phyloP scores from a whole-genome alignment of 2,797 vertebrate genomes.

The Gymnodraco acuticeps region DNA sequence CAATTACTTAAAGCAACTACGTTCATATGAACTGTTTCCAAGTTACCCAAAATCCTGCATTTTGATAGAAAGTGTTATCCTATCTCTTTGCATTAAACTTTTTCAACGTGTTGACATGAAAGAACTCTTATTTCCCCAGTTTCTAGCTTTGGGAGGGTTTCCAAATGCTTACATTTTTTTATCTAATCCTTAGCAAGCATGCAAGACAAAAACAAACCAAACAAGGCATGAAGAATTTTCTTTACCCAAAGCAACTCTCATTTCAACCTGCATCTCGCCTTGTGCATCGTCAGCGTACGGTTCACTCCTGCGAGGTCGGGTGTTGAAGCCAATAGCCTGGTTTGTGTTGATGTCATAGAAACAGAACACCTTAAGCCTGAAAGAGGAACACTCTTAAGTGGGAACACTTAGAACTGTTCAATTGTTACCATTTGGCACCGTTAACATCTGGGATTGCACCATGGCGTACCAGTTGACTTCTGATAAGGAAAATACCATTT shows the following conservation, averaged over 20 bases:
- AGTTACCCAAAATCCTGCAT: no score
- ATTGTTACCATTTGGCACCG: no score
- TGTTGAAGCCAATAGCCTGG: constrained; percentile 52
- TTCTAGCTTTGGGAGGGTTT: neutral
- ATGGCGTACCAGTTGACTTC: no score
- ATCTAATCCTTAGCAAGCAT: no score
- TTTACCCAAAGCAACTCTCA: constrained; percentile 75
- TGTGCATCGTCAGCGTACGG: constrained; percentile 62
- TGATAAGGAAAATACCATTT: no score
- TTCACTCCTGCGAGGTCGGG: constrained; percentile 55
- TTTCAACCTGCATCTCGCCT: constrained; percentile 61
- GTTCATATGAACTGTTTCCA: no score
- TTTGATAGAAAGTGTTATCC: neutral
- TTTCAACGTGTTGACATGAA: no score
- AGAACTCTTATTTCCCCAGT: accelerated
- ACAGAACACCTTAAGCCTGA: constrained; percentile 74
- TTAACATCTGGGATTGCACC: no score
- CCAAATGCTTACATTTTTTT: no score
- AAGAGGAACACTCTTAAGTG: neutral
- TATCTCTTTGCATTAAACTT: no score
- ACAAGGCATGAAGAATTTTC: neutral
- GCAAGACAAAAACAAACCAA: neutral
- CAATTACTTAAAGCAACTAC: neutral
- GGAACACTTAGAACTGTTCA: no score
- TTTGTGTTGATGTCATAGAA: constrained; percentile 70